Conservation (phyloP, 2,113 vertebrate genomes). For the Antechinus stuartii region DNA sequence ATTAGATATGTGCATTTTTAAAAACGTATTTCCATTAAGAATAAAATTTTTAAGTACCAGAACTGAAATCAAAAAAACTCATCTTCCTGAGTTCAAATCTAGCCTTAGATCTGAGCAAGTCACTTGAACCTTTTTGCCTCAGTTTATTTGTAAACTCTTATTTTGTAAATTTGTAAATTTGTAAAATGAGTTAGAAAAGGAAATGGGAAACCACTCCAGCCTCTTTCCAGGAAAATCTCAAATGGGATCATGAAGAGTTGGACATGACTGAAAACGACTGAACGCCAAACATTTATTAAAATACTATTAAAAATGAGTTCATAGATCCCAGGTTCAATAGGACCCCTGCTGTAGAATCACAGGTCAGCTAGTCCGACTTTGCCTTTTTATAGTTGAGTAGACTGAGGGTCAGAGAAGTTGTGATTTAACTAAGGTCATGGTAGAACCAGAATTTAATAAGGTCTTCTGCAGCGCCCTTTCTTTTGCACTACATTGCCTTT, state of each 20-base stretch:
- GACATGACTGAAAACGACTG: background rate
- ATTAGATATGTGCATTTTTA: too few relatives aligned
- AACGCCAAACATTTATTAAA: background rate
- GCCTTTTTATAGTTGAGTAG: background rate
- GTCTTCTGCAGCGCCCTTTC: background rate
- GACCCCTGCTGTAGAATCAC: background rate
- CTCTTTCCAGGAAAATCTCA: background rate
- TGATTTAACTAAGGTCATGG: background rate
- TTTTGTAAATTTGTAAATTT: too few relatives aligned
- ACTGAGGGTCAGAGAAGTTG: background rate
- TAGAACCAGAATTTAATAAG: background rate
- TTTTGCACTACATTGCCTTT: background rate
- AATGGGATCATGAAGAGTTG: background rate
- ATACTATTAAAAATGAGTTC: background rate
- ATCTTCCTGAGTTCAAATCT: background rate
- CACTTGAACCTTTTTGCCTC: background rate
- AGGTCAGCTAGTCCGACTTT: background rate
- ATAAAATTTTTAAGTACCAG: background rate
- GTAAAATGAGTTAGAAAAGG: background rate
- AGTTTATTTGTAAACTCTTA: too few relatives aligned
- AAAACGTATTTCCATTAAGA: background rate
- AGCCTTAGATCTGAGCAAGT: background rate
- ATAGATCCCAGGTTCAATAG: background rate
- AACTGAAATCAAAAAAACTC: background rate
- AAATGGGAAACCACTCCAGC: background rate